Conservation (phyloP, 2,888 invertebrate genomes). For the Masnerella sp. region DNA sequence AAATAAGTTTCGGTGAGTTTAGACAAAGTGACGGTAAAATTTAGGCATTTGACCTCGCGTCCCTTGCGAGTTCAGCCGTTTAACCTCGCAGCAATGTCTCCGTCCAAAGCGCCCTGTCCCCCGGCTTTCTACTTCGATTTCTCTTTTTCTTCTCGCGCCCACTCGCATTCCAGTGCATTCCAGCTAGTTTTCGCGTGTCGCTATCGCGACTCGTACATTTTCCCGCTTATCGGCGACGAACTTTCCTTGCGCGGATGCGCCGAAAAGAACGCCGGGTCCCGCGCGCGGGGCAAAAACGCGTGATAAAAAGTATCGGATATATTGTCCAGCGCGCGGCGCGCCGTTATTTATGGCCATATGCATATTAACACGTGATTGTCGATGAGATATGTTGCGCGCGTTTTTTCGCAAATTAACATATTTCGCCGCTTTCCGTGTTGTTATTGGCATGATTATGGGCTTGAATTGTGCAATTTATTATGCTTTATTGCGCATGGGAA, state of each 20-base stretch:
- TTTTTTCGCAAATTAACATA: conserved; percentile 47
- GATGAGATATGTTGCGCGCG: conserved; percentile 44
- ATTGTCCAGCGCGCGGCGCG: conserved; percentile 38
- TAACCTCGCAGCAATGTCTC: conserved; percentile 75
- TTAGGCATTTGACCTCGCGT: conserved; percentile 75
- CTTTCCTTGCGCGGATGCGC: conserved; percentile 56
- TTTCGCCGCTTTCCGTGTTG: conserved; percentile 41
- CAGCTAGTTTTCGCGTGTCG: conserved; percentile 55
- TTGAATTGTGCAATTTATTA: conserved; percentile 29
- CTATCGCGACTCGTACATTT: conserved; percentile 59
- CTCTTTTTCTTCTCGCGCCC: conserved; percentile 56
- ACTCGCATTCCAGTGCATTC: conserved; percentile 60
- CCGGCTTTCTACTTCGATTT: conserved; percentile 47
- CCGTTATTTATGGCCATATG: conserved; percentile 50
- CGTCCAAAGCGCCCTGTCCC: conserved; percentile 63
- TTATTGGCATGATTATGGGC: conserved; percentile 45
- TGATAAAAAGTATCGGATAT: conserved; percentile 57
- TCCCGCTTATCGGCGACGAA: conserved; percentile 55
- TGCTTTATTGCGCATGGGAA: conserved; percentile 2
- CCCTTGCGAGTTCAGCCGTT: conserved; percentile 72
- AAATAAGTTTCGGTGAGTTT: no score
- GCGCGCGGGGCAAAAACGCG: no score
- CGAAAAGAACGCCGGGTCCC: no score
- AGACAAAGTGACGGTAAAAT: conserved; percentile 76
- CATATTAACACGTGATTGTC: conserved; percentile 53